phyloP scores from a whole-genome alignment of 2,113 vertebrate genomes.

The Scopus umbretta region DNA sequence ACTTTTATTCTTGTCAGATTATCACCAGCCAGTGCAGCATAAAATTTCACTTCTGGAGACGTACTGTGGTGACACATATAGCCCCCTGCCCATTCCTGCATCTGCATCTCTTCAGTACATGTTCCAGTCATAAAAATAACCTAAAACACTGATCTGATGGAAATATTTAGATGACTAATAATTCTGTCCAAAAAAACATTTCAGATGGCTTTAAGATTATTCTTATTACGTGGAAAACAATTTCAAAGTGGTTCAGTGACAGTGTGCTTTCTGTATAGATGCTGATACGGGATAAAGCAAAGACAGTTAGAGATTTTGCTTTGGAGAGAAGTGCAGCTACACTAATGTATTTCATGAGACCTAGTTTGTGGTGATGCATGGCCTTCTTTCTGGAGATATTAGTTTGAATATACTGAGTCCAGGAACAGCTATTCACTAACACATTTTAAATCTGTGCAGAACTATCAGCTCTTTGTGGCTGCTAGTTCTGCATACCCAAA shows the following conservation, averaged over 20 bases:
- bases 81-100: neutral
- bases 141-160: neutral
- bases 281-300: neutral
- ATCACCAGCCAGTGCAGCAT: neutral
- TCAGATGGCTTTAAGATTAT: slow-evolving; percentile 20
- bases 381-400: neutral
- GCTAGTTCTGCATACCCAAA: neutral
- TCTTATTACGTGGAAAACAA: neutral
- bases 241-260: neutral
- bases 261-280: neutral
- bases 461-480: neutral
- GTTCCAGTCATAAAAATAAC: neutral
- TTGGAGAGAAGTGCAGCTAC: neutral
- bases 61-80: neutral
- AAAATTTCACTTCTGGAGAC: neutral
- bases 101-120: neutral
- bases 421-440: neutral
- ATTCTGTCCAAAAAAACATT: slow-evolving; percentile 46
- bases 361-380: neutral
- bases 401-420: neutral
- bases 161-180: slow-evolving; percentile 37
- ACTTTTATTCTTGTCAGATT: neutral
- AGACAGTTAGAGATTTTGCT: neutral
- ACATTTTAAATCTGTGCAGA: neutral
- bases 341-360: neutral